Evolutionary conservation across 2,888 invertebrate species (phyloP).

Genomic region (Perdita meconis): DNA sequence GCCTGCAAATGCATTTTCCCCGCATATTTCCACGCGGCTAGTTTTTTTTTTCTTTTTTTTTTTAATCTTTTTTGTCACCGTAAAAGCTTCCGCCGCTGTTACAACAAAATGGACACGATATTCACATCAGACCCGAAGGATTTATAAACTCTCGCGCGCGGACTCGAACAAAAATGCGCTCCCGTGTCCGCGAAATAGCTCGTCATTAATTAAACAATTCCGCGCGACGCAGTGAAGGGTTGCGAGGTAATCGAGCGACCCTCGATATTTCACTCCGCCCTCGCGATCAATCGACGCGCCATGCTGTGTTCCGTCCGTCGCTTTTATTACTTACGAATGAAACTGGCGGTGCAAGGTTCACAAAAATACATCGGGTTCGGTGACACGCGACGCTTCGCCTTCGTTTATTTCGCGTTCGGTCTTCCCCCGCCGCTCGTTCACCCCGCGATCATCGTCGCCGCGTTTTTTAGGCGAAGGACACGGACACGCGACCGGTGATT

Average conservation of each 20-base stretch:
- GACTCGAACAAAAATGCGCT: background rate
- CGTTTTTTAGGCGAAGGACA: conserved; percentile 15
- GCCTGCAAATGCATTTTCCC: no score
- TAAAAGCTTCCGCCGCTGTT: no score
- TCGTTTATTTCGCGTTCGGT: conserved; percentile 27
- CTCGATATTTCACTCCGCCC: no score
- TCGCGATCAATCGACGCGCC: conserved; percentile 1
- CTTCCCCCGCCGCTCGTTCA: background rate
- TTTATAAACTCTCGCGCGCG: no score
- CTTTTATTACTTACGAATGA: conserved; percentile 35
- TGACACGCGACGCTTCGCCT: conserved; percentile 9
- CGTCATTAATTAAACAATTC: conserved; percentile 27
- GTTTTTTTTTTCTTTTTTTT: no score
- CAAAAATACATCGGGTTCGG: conserved; percentile 8
- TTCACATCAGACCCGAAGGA: no score
- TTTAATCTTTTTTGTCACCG: no score
- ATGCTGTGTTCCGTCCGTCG: conserved; percentile 5
- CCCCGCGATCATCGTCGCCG: conserved; percentile 35
- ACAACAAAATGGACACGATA: no score
- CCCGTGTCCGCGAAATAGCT: background rate
- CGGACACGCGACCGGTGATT: conserved; percentile 26
- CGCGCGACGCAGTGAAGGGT: background rate
- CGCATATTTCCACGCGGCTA: no score
- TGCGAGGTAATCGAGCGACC: background rate
- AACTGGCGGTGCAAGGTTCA: background rate